Evolutionary conservation across 2,888 invertebrate genomes (phyloP), one percentile per base, ranked within the genome.

Genomic region (Brenthis daphne): DNA sequence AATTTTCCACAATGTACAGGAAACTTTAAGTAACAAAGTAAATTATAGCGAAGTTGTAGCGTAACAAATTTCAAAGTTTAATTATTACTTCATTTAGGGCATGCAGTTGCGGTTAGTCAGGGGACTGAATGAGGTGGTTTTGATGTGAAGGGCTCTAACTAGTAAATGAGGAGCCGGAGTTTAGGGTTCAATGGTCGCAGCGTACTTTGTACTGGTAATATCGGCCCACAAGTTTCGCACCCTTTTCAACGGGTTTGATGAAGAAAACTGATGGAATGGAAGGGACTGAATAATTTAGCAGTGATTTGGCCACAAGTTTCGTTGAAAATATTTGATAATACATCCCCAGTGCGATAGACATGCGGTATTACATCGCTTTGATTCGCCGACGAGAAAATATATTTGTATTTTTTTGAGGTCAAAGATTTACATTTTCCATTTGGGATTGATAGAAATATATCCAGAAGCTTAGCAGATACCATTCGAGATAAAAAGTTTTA

Each of bases 71-170:
- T 65, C 56, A 29, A 60, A 69, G 60, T 69, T 69, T 65, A 69
- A 69, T 65, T 65, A 69, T 69, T 60, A 55, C 61, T 65, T 68
- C 60, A 68, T 65, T 68, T 64, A 60, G 60, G 50, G 60, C 65
- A 60, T 67, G 67, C 67, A 60, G 55, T 69, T 65, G 65, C n/a
- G 68, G 68, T 56, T 55, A 55, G 68, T 61, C 16, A 20, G 33
- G 60, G 29, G 60, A 24, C 57, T 54, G 33, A 64, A 68, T 43
- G 67, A 68, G 67, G 53, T 43, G 16, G 20, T 43, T 64, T 58
- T 64, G n/a, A 67, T 37, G 57, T 64, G 57, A 20, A 57, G 51
- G 55, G 57, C 64, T 33, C 57, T 29, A 56, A 53, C 37, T 33
- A 67, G 37, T 43, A 43, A 43, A 61, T 61, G 60, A 55, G 55